A percentile compares a stretch with the other conserved stretches of the same genome.
These are phyloP conservation scores for Uloborus diversus DNA, from an alignment of 1,140 invertebrate species.

Conservation along the genomic window DNA sequence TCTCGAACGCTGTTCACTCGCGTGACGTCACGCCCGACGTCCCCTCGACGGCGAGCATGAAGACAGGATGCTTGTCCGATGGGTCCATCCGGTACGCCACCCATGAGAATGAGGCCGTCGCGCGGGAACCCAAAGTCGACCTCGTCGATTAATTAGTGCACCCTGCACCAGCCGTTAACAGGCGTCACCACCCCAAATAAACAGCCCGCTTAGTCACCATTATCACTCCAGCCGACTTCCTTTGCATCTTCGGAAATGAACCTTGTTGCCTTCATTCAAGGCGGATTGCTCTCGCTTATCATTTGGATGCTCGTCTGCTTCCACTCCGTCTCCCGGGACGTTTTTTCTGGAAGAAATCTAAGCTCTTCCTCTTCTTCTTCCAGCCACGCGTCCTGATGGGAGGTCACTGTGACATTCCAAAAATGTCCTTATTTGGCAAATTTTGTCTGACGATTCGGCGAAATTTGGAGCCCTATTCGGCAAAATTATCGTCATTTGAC, in stretches of 20 bases:
- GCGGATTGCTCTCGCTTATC: constrained; percentile 3
- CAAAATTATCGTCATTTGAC: too few relatives aligned
- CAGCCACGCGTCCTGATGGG: too few relatives aligned
- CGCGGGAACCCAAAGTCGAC: constrained; percentile 13
- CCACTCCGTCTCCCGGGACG: too few relatives aligned
- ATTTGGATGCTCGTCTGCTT: too few relatives aligned
- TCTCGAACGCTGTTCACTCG: not conserved
- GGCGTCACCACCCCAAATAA: constrained; percentile 21
- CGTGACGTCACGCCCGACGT: constrained; percentile 39
- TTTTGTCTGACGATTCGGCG: too few relatives aligned
- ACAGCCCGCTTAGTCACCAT: constrained; percentile 45
- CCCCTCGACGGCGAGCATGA: constrained; percentile 15
- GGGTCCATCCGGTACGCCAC: constrained; percentile 42
- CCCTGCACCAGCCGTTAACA: not conserved
- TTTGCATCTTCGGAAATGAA: constrained; percentile 12
- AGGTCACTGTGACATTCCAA: too few relatives aligned
- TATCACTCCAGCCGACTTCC: constrained; percentile 35
- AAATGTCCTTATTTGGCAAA: too few relatives aligned
- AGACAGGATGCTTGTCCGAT: constrained; percentile 45
- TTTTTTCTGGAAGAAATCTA: too few relatives aligned
- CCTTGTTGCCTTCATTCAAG: constrained; percentile 15
- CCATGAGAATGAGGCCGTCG: constrained; percentile 33
- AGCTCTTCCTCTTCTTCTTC: too few relatives aligned
- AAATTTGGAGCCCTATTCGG: too few relatives aligned
- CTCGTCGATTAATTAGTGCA: constrained; percentile 29